Evolutionary conservation across 2,797 vertebrate species (phyloP), one percentile per base, ranked within the genome.

Genomic region (Anguilla anguilla): DNA sequence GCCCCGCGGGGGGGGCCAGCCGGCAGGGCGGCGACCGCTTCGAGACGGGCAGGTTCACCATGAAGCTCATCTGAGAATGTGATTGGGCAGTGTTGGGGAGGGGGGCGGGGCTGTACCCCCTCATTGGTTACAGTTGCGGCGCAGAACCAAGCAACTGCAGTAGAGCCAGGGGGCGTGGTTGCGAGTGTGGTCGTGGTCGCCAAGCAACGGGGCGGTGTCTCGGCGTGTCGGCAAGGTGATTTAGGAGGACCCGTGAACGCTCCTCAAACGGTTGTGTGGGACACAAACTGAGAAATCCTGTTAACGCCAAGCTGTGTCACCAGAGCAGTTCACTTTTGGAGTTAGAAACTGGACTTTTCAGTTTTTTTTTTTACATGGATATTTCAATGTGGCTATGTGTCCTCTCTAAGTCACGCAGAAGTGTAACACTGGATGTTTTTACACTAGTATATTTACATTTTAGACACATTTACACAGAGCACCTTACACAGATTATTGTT

Each of bases 51-150:
- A 94, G 94, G 46, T 96, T 95, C 84, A 96, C 96, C 55, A 96
- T 96, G 95, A 97, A 96, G 88, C 93, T 97, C 15, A 95, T 97
- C 90, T 97, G 89, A 96, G 15, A 55, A 4, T 15, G 2, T 11
- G 2, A 51, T 25, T 10, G 19, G 79, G 79, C 28, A 4, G 74
- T 1, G 74, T 11, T 5, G 2, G 39, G 39, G 17, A 35, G 39
- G 77, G 35, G 46, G 17, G 35, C n/a, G 53, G 83, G 13, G n/a
- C 31, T 31, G 5, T 11, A 31, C 25, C 7, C 9, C 28, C 28
- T 2, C 28, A 7, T 4, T 1, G 31, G 53, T 74, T 39, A 15
- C 11, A 19, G 46, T 28, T 2, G 35, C 31, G 39, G 57, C 0
- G 43, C 69, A 55, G 49, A 59, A 51, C 61, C 59, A 69, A 61